Base-by-base conservation (phyloP, 2,797 vertebrate genomes). In the Onychomys leucogaster region DNA sequence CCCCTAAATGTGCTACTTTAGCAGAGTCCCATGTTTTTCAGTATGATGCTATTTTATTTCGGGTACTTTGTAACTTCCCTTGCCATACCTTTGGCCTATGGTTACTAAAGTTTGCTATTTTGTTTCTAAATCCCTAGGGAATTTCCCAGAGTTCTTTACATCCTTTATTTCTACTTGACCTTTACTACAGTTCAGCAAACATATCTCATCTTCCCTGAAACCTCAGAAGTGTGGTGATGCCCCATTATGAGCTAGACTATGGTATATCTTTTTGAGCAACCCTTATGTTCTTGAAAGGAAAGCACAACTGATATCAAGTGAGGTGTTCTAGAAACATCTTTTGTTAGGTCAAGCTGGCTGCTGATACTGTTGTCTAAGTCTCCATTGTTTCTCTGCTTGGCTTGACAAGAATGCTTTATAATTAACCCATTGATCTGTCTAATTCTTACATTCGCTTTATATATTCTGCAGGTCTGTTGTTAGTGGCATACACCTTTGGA, bases 91-190 rank as follows among this genome's bases (percentile, higher is more conserved):
- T 81, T 95, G 73, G 63, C 59, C 25, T 32, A 41, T n/a, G 75
- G 16, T 63, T 82, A 57, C 94, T 96, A 82, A 10, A 86, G 19
- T 89, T n/a, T 78, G 21, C n/a, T 67, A 52, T 76, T 75, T 63
- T 63, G 23, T 69, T 95, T 76, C 27, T 59, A 92, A 91, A 92
- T 92, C 61, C 67, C 89, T 92, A 41, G 5, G 7, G 0, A 75
- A 75, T 52, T 85, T 95, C 89, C 57, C 49, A 67, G 55, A 52
- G 11, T 89, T 73, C 46, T 89, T 91, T 80, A 37, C 67, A 14
- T 57, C 37, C 78, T 57, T 80, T 34, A 67, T 89, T 91, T 93
- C 46, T 59, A 52, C 23, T 75, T 83, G 91, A 88, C 84, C 71
- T 80, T 91, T 61, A 85, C 90, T 9, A 77, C 43, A 11, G 17